These are phyloP conservation scores for Geophilus truncorum DNA, from an alignment of 2,888 invertebrate genomes.

Conservation along the genomic window DNA sequence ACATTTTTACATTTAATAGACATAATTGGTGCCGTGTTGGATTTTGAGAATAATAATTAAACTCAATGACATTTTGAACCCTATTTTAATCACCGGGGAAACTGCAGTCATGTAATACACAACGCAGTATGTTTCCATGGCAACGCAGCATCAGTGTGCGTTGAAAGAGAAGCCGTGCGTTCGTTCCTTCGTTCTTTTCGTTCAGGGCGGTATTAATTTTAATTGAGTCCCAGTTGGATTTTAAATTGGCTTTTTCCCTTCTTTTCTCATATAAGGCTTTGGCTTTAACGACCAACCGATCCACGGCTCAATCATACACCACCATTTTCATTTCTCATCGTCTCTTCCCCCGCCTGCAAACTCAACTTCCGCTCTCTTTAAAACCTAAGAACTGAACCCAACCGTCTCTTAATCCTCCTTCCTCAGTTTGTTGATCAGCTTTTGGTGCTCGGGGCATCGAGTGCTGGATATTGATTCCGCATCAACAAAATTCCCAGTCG, in stretches of 20 bases:
- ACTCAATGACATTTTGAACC: not conserved
- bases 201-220: not conserved
- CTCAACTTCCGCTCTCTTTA: not conserved
- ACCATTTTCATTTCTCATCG: not conserved
- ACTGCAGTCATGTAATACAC: not conserved
- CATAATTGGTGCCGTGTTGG: not conserved
- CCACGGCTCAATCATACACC: not conserved
- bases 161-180: not conserved
- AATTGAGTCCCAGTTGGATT: conserved; percentile 9
- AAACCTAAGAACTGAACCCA: not conserved
- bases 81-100: not conserved
- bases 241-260: conserved; percentile 6
- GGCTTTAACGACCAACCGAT: not conserved
- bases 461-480: not conserved
- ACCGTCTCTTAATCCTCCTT: not conserved
- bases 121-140: not conserved
- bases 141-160: not conserved
- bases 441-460: not conserved
- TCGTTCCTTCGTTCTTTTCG: not conserved
- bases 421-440: not conserved
- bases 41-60: not conserved
- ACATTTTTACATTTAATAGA: not conserved
- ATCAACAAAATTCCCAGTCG: not conserved
- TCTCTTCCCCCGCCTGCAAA: too few species aligned
- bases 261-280: not conserved